phyloP scores from a whole-genome alignment of 2,797 vertebrate species.

The Oreonectes daqikongensis region DNA sequence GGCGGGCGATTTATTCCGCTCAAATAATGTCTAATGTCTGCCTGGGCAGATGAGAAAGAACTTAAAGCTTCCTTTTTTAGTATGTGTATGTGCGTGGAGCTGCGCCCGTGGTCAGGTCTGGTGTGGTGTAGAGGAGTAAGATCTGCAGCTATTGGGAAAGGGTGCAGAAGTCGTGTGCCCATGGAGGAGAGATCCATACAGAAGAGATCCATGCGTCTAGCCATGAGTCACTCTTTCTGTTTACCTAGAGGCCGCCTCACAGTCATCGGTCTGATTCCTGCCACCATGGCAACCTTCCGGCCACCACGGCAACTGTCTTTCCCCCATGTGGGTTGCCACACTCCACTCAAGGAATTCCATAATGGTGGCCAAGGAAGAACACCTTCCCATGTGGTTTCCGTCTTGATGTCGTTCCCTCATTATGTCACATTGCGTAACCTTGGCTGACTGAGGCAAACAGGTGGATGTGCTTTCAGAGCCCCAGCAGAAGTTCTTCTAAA shows the following conservation, averaged over 20 bases:
- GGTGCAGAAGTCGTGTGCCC: slow-evolving; percentile 20
- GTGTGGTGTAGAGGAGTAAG: slow-evolving; percentile 37
- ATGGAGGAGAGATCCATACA: slow-evolving; percentile 23
- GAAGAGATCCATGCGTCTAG: slow-evolving; percentile 59
- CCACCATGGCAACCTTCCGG: slow-evolving; percentile 46
- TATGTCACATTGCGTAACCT: background rate
- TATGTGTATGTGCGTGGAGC: slow-evolving; percentile 41
- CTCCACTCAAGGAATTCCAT: slow-evolving; percentile 42
- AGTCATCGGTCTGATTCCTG: slow-evolving; percentile 60
- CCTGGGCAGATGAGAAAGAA: slow-evolving; percentile 73
- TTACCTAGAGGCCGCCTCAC: slow-evolving; percentile 70
- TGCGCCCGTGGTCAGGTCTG: slow-evolving; percentile 46
- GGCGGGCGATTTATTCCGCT: slow-evolving; percentile 63
- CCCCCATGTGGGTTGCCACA: slow-evolving; percentile 31
- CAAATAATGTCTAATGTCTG: slow-evolving; percentile 73
- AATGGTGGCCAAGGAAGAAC: slow-evolving; percentile 29
- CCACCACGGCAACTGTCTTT: slow-evolving; percentile 53
- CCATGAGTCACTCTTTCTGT: slow-evolving; percentile 80
- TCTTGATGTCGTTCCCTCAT: slow-evolving; percentile 2
- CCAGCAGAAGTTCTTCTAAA: background rate
- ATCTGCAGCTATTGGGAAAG: slow-evolving; percentile 44
- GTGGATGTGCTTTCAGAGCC: background rate
- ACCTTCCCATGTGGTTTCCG: slow-evolving; percentile 35
- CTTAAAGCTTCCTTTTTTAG: slow-evolving; percentile 67
- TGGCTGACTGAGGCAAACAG: slow-evolving; percentile 5